Evolutionary conservation across 2,888 invertebrate genomes (phyloP), one percentile per base, ranked within the genome.

Genomic region (Hoplodrina blanda): DNA sequence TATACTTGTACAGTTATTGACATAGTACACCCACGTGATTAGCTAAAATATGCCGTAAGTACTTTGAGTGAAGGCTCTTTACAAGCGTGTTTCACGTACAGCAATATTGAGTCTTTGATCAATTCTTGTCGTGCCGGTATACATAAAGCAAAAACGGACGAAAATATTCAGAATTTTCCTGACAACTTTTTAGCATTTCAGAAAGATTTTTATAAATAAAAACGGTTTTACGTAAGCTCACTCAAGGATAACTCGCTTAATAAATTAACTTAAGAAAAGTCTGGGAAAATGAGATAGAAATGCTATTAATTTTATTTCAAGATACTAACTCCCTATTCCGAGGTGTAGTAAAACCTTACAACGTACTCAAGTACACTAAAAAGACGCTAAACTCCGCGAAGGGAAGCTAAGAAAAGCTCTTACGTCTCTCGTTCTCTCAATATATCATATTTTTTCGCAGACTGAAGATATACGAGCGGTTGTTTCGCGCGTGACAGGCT

Each of bases 381-480:
- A 92, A 88, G 91, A 90, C 93, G 91, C 90, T 93, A 93, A 94
- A 92, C 92, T 90, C 83, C 73, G 86, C 84, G 82, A 88, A 89
- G 90, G 89, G 90, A 91, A 90, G 93, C 91, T 90, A 92, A 90
- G 90, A 81, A 91, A 92, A 91, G 92, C 93, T 94, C 92, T 94
- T 91, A 92, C 91, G 91, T 92, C 92, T 91, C 91, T 91, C 94
- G 94, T 95, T 91, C 91, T 92, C 93, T 92, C 92, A 92, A 96
- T 96, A 95, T 94, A 95, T 96, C 94, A 95, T 95, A 93, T 95
- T 96, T 95, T 95, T 95, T 94, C 91, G 70, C 86, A 91, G 86
- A 88, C 87, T 87, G 88, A 90, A 93, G 95, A 95, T 94, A 94
- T 94, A 95, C 89, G 95, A 92, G 91, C 93, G 89, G 90, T 85